Base-by-base conservation (phyloP, 1,140 invertebrate species). In the Drosophila mojavensis region DNA sequence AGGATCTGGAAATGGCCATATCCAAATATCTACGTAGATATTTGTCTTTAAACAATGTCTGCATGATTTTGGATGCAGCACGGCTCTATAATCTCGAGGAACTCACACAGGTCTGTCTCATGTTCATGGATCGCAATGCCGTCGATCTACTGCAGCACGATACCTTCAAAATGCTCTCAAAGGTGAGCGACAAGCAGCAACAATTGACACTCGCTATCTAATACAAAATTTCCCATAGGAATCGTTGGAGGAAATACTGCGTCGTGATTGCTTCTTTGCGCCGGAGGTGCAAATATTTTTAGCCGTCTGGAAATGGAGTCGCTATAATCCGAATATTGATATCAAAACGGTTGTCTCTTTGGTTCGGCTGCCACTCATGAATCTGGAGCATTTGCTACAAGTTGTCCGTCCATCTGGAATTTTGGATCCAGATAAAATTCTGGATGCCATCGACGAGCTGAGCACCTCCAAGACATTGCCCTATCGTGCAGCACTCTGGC, bases 211-310 rank as follows among this genome's bases (percentile, higher is more conserved):
- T 9, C n/a, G 1, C 5, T 28, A 4, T 54, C 53, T 4, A 48
- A 3, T 5, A 13, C 20, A 13, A 15, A 30, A 28, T 58, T 53
- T 13, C 11, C 20, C 80, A 93, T 64, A 9, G 94, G 94, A 94
- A 86, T 96, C 96, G 3, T 90, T 98, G 17, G 95, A 95, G 79
- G 96, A 97, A 90, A 93, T 99, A n/a, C 94, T 99, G 41, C 94
- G 95, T 54, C 94, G 98, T 56, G 97, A 99, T 93, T 99, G 98
- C 1, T 99, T 99, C 93, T 99, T 97, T 94, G 98, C 97, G 0
- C 95, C 96, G 4, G 98, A 99, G 93, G 97, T 98, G 26, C 96
- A 99, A 81, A 99, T 99, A 72, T 99, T 99, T 93, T 94, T 95
- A 80, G 96, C 97, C 6, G 96, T 99, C 2, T 94, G 95, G 85